phyloP scores from a whole-genome alignment of 2,797 vertebrate genomes.

The Hirundo rustica region DNA sequence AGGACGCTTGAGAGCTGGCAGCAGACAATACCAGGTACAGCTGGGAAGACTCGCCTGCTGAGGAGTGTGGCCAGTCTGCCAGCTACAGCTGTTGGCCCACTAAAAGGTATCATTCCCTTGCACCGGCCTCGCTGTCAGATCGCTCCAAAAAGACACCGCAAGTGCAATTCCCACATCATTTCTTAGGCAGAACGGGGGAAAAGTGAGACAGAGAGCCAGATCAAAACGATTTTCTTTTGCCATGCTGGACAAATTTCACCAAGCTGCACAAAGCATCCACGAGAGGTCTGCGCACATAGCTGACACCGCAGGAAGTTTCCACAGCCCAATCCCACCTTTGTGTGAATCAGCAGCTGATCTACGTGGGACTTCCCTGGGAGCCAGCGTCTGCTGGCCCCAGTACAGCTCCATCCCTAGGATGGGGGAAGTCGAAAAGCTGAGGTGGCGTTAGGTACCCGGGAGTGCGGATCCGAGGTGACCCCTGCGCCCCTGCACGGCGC shows the following conservation, averaged over 20 bases:
- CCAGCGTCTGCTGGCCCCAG: not conserved
- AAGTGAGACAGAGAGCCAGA: not conserved
- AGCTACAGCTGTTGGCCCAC: not conserved
- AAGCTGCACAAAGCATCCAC: not conserved
- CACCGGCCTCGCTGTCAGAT: not conserved
- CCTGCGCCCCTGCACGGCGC: rapidly evolving
- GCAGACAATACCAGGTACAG: not conserved
- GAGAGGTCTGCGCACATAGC: not conserved
- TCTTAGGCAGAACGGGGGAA: not conserved
- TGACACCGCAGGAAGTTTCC: not conserved
- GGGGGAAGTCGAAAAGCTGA: too few species aligned
- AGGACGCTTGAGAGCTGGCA: not conserved
- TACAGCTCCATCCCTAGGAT: rapidly evolving
- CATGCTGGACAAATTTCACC: not conserved
- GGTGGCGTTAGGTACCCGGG: rapidly evolving
- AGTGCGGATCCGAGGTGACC: rapidly evolving
- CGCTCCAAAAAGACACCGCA: not conserved
- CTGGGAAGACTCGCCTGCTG: too few species aligned
- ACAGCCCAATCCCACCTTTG: not conserved
- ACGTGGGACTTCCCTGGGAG: not conserved
- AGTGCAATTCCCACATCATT: not conserved
- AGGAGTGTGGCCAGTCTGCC: not conserved
- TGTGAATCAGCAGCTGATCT: not conserved
- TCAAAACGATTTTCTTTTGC: not conserved
- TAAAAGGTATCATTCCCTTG: not conserved